Evolutionary conservation across 2,888 invertebrate genomes (phyloP).

Genomic region (Prionchulus punctatus): DNA sequence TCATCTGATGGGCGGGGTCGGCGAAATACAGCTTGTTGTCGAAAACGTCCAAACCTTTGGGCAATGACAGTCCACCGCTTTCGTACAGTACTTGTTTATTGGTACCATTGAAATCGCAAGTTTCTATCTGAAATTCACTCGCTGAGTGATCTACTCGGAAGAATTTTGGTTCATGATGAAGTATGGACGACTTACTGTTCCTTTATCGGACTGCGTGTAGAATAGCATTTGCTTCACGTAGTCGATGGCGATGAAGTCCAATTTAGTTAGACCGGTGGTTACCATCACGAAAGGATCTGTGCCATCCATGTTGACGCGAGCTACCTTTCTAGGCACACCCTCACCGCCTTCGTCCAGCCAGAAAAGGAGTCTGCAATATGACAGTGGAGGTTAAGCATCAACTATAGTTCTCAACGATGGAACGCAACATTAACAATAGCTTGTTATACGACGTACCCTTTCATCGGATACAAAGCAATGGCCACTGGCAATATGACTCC

Average conservation of each 20-base stretch:
- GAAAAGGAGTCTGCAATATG: constrained; percentile 53
- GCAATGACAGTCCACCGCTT: constrained; percentile 51
- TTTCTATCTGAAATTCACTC: constrained; percentile 25
- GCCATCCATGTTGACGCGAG: constrained; percentile 75
- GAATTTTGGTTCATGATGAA: not conserved
- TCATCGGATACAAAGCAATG: constrained; percentile 74
- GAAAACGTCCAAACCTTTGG: constrained; percentile 62
- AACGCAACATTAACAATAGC: not conserved
- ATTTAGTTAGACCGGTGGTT: constrained; percentile 20
- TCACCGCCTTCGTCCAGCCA: constrained; percentile 91
- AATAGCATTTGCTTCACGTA: constrained; percentile 60
- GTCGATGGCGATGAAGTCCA: constrained; percentile 64
- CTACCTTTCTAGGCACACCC: constrained; percentile 71
- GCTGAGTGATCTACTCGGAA: constrained; percentile 4
- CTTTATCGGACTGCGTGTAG: constrained; percentile 49
- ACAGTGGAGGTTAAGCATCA: constrained; percentile 5
- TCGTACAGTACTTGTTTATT: constrained; percentile 51
- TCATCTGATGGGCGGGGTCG: constrained; percentile 62
- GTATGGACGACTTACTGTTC: constrained; percentile 29
- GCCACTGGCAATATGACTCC: constrained; percentile 74
- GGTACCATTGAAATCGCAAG: constrained; percentile 44
- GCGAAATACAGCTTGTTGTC: constrained; percentile 66
- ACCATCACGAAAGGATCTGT: constrained; percentile 42
- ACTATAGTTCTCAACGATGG: not conserved
- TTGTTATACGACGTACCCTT: constrained; percentile 56